These are phyloP conservation scores for Sinotaia quadrata DNA, from an alignment of 2,888 invertebrate genomes.

Conservation along the genomic window DNA sequence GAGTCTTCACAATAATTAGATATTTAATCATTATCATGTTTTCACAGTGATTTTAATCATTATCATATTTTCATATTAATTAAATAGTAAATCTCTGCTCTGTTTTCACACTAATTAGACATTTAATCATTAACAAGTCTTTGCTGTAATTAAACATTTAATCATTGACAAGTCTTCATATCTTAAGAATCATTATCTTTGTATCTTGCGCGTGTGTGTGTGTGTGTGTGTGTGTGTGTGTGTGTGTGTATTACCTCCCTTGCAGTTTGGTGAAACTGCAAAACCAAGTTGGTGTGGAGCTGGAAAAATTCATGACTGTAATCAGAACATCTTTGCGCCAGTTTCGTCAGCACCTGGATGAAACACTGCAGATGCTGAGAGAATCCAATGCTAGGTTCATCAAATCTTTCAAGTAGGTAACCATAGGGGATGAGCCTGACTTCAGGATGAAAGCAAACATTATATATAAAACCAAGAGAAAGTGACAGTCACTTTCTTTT, in stretches of 20 bases:
- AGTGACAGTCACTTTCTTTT: neutral
- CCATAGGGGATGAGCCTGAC: neutral
- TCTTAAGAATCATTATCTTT: neutral
- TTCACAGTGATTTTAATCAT: neutral
- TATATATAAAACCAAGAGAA: neutral
- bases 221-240: neutral
- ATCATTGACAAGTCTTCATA: neutral
- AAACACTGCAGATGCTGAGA: constrained; percentile 68
- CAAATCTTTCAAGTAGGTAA: constrained; percentile 70
- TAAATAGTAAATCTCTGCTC: no score
- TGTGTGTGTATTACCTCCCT: constrained; percentile 1
- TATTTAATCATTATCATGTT: no score
- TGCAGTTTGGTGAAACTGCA: constrained; percentile 67
- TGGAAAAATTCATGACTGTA: constrained; percentile 69
- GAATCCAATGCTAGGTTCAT: constrained; percentile 71
- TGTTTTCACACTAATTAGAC: neutral
- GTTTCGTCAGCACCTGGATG: constrained; percentile 70
- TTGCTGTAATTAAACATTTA: neutral
- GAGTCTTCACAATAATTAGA: no score
- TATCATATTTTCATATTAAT: neutral
- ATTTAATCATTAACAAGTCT: neutral
- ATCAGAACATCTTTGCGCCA: constrained; percentile 68
- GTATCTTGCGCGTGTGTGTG: neutral
- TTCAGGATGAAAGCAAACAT: neutral
- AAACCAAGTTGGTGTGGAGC: constrained; percentile 66